Evolutionary conservation across 2,113 vertebrate genomes (phyloP), one percentile per base, ranked within the genome.

Genomic region (Oryzias javanicus): DNA sequence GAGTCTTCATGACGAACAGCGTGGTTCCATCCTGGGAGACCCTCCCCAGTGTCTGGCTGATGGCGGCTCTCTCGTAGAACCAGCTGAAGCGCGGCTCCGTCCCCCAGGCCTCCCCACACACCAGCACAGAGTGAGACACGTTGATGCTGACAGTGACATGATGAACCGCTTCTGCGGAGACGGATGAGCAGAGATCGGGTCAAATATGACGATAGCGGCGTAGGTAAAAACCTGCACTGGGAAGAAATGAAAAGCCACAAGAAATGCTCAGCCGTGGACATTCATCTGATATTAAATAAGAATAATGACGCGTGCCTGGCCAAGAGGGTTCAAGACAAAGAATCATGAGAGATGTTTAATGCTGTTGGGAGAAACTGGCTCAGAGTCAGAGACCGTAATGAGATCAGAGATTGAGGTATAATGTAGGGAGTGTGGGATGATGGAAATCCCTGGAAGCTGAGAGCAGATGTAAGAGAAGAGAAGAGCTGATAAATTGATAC

Each of bases 71-170:
- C 65, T 92, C 89, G 3, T 92, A 68, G 18, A 92, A 72, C 91
- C 91, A 91, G 70, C 60, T 85, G 86, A 89, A 92, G 27, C 15
- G 60, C 3, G 90, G 91, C 1, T 91, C 86, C 0, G 90, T 91
- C 8, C 91, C 91, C 88, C 90, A 92, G 42, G 91, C 82, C 78
- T 92, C 90, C 17, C 60, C 74, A 40, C 91, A 92, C 20, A 85
- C 72, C 62, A 92, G 87, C 29, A 42, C 50, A 6, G 82, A 83
- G 76, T 91, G 85, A 2, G 90, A 90, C 50, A 80, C 45, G n/a
- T 92, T 92, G 76, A 92, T 74, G 72, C 88, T 89, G 71, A 92
- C 83, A 0, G 91, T 88, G 18, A 92, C 90, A 1, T 92, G 91
- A 65, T 91, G 77, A 68, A 92, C 88, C 0, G 82, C 75, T 80